A percentile compares a stretch with the other conserved stretches of the same genome.
Evolutionary conservation across 2,113 vertebrate species (phyloP).

Genomic region (Panurus biarmicus): DNA sequence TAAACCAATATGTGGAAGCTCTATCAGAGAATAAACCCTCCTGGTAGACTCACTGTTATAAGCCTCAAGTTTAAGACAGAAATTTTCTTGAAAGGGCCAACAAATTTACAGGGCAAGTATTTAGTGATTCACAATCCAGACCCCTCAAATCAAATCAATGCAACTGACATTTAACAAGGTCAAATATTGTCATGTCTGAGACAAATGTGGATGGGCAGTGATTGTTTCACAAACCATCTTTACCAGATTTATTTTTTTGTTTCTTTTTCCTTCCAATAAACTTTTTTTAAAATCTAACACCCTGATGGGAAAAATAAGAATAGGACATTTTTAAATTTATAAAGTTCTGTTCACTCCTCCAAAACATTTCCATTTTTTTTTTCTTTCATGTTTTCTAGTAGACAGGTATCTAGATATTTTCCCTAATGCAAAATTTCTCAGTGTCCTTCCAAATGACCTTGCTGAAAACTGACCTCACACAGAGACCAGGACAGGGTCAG

Average conservation of each 20-base stretch:
- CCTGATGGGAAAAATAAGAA: neutral
- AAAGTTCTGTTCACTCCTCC: neutral
- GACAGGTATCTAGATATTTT: neutral
- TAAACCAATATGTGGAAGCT: slow-evolving; percentile 68
- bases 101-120: slow-evolving; percentile 28
- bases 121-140: slow-evolving; percentile 42
- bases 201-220: neutral
- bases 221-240: neutral
- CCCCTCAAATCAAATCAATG: slow-evolving; percentile 22
- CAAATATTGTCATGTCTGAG: neutral
- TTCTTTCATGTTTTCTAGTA: neutral
- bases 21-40: slow-evolving; percentile 60
- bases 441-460: neutral
- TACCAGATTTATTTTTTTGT: neutral
- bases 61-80: slow-evolving; percentile 22
- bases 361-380: neutral
- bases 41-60: neutral
- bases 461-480: neutral
- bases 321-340: neutral
- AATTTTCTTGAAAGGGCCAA: slow-evolving; percentile 42
- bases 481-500: neutral
- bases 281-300: neutral
- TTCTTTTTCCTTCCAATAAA: neutral
- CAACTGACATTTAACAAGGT: slow-evolving; percentile 30
- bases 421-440: neutral